Evolutionary conservation across 2,888 invertebrate species (phyloP), one percentile per base, ranked within the genome.

Genomic region (Lomographa bimaculata): DNA sequence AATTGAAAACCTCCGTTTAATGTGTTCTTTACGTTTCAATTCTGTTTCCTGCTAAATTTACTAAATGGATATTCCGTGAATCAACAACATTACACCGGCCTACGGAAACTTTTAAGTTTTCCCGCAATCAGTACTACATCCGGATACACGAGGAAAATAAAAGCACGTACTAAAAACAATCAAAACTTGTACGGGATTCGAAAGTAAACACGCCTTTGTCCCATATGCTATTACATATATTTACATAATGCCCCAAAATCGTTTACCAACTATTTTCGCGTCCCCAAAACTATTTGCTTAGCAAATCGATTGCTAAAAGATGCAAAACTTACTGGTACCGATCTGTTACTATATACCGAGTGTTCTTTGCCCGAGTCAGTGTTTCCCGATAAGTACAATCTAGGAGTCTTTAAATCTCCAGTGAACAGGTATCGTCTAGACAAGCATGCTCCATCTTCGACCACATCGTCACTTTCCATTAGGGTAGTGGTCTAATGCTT

Each of bases 161-260:
- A 42, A 30, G 38, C 46, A 51, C 51, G 44, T 41, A 33, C 40
- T 40, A 28, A 48, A 48, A 45, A 49, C 45, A 54, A 54, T 51
- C 49, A 47, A 54, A 54, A 51, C 49, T 46, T 51, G 36, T 36
- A 43, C 45, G 49, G 33, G 32, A 30, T 12, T 33, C 25, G 45
- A 51, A 41, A 46, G 49, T 39, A 49, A 51, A 51, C 49, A 54
- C 46, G 39, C 49, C 39, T 41, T 47, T 49, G 51, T 47, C 46
- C 46, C 45, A 45, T 46, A 40, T 30, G 45, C 43, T 36, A 47
- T 49, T 49, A 50, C 43, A 32, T 18, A 11, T 44, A 54, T 50
- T 50, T 54, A 51, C 54, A 51, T 51, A 50, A 43, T 47, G 21
- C 41, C 46, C 40, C 10, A 20, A 41, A 43, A 47, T 40, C 46